Evolutionary conservation across 2,888 invertebrate genomes (phyloP).

Genomic region (Alentia gelatinosa): DNA sequence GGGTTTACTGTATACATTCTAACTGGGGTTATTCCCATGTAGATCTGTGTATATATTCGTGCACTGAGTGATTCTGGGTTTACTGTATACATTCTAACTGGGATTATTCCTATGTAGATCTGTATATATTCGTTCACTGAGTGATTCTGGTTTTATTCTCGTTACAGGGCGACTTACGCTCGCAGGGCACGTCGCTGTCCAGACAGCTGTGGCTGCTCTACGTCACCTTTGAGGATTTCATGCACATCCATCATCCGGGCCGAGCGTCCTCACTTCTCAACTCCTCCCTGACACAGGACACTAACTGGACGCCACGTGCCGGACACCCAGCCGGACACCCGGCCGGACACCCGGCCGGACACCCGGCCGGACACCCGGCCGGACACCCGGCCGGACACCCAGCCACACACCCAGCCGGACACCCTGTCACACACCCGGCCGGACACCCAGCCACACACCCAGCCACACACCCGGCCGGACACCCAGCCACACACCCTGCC

Average conservation of each 20-base stretch:
- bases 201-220: slow-evolving; percentile 65
- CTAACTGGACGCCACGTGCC: neutral
- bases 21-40: neutral
- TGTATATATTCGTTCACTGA: neutral
- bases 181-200: slow-evolving; percentile 57
- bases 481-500: neutral
- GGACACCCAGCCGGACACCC: neutral
- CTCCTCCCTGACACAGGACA: slow-evolving; percentile 58
- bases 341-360: neutral
- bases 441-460: no score
- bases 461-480: no score
- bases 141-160: neutral
- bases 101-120: neutral
- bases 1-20: neutral
- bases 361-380: neutral
- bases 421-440: no score
- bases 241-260: slow-evolving; percentile 61
- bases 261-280: slow-evolving; percentile 57
- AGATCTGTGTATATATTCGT: neutral
- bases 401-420: no score
- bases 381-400: neutral
- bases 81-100: neutral
- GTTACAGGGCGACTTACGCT: slow-evolving; percentile 61
- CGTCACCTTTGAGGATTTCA: slow-evolving; percentile 65
- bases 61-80: neutral